Percentiles rank a stretch among this genome's conserved stretches.
Evolutionary conservation across 2,797 vertebrate genomes (phyloP).

Genomic region (Channa striata): DNA sequence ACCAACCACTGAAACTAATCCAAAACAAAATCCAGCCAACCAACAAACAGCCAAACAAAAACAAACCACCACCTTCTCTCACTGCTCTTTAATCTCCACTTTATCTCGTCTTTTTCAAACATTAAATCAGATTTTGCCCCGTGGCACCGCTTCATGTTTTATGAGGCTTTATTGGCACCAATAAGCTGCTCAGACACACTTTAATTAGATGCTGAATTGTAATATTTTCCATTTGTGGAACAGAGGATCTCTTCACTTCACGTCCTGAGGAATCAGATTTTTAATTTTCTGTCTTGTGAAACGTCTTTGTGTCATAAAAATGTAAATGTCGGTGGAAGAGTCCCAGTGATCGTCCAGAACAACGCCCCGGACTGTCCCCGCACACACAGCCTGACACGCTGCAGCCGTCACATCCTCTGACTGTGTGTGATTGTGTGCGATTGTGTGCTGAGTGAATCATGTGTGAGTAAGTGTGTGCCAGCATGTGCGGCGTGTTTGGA

Average conservation of each 20-base stretch:
- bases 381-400: neutral
- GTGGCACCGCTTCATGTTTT: neutral
- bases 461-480: constrained; percentile 52
- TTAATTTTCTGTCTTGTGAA: constrained; percentile 14
- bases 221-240: constrained; percentile 12
- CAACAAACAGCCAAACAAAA: too few species aligned
- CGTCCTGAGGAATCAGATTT: neutral
- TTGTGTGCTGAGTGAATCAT: constrained; percentile 56
- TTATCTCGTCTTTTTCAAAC: too few species aligned
- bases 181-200: neutral
- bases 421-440: constrained; percentile 9
- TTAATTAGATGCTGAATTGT: neutral
- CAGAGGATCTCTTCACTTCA: constrained; percentile 14
- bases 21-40: too few species aligned
- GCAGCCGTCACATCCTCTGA: constrained; percentile 50
- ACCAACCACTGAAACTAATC: too few species aligned
- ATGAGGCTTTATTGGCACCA: neutral
- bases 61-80: too few species aligned
- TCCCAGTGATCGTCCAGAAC: constrained; percentile 27
- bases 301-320: constrained; percentile 37
- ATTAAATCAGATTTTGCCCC: neutral
- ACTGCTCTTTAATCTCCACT: too few species aligned
- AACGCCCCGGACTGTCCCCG: constrained; percentile 28
- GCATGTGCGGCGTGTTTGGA: constrained; percentile 59
- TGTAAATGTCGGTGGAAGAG: constrained; percentile 34